Conservation (phyloP, 2,888 invertebrate species). For the Melinopterus prodromus region DNA sequence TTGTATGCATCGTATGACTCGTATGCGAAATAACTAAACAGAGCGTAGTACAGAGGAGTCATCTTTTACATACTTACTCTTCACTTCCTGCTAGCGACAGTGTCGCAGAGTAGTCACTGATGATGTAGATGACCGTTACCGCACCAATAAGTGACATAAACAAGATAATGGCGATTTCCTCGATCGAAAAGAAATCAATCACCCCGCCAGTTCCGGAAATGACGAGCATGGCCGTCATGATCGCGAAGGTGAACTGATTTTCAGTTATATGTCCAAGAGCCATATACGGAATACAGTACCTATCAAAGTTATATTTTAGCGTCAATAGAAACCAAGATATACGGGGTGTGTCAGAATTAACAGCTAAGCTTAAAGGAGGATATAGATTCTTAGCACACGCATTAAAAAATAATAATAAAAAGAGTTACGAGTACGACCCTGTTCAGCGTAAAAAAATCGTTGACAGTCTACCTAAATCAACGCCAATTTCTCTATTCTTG, state of each 20-base stretch:
- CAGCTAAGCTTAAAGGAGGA: too few relatives aligned
- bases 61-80: constrained; percentile 33
- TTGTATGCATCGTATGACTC: neutral
- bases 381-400: too few relatives aligned
- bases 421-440: too few relatives aligned
- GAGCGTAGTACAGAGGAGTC: neutral
- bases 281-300: constrained; percentile 34
- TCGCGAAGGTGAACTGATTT: constrained; percentile 28
- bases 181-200: constrained; percentile 33
- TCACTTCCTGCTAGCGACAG: constrained; percentile 43
- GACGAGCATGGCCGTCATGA: constrained; percentile 40
- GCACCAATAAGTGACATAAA: constrained; percentile 42
- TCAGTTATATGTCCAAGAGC: constrained; percentile 33
- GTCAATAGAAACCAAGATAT: neutral
- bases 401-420: too few relatives aligned
- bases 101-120: constrained; percentile 46
- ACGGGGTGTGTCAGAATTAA: too few relatives aligned
- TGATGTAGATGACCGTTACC: constrained; percentile 43
- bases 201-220: constrained; percentile 42
- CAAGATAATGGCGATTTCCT: constrained; percentile 38
- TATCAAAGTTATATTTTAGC: constrained; percentile 28
- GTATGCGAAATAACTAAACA: neutral
- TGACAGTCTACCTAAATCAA: too few relatives aligned
- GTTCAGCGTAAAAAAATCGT: too few relatives aligned
- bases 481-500: too few relatives aligned